phyloP scores from a whole-genome alignment of 2,113 vertebrate species.

The Gallinago media region DNA sequence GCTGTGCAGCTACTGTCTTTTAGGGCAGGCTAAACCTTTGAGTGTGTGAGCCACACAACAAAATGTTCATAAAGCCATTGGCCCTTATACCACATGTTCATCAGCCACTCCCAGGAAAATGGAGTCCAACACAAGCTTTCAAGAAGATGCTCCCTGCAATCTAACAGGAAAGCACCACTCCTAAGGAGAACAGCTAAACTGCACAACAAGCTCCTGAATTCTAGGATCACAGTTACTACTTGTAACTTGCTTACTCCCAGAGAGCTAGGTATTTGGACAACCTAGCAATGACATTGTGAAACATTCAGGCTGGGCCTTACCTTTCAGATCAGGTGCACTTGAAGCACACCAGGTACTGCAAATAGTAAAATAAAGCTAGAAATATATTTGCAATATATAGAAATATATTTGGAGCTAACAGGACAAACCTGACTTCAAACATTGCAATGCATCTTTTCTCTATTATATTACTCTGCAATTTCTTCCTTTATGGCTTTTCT shows the following conservation, averaged over 20 bases:
- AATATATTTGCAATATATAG: not conserved
- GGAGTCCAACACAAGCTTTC: not conserved
- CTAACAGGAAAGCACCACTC: not conserved
- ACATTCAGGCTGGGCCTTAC: fast-evolving
- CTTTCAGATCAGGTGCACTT: not conserved
- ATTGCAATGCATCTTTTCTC: not conserved
- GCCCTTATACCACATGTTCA: not conserved
- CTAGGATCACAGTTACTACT: not conserved
- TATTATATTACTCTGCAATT: not conserved
- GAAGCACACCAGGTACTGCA: not conserved
- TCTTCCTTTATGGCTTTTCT: not conserved
- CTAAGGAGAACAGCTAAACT: not conserved
- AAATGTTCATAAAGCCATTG: not conserved
- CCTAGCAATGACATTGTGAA: not conserved
- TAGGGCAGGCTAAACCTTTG: not conserved
- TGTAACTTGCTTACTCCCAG: not conserved
- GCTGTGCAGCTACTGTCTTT: fast-evolving
- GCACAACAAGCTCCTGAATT: not conserved
- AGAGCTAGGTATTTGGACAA: not conserved
- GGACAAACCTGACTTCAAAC: not conserved
- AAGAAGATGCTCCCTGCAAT: not conserved
- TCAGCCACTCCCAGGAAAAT: not conserved
- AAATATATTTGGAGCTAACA: not conserved
- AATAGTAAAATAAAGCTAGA: not conserved
- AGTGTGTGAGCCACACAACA: not conserved